These are phyloP conservation scores for Eupithecia inturbata DNA, from an alignment of 2,888 invertebrate genomes.

Conservation along the genomic window DNA sequence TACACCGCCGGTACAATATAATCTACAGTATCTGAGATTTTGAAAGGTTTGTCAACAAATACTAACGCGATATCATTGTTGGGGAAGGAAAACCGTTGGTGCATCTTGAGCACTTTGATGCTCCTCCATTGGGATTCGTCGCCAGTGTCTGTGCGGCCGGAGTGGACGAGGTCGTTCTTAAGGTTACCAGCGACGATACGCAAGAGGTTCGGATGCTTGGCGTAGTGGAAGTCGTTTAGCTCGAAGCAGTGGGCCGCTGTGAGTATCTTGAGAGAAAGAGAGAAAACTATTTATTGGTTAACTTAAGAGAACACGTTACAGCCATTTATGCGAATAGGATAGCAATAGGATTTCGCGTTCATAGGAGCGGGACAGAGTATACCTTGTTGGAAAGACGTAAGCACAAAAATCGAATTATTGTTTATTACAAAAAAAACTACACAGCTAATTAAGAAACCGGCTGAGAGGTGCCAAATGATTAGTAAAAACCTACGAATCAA, in stretches of 20 bases:
- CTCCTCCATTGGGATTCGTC: slow-evolving; percentile 49
- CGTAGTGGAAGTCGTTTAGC: slow-evolving; percentile 54
- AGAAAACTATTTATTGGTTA: not conserved
- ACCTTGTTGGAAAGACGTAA: too few relatives aligned
- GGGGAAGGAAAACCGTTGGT: slow-evolving; percentile 52
- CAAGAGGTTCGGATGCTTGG: slow-evolving; percentile 45
- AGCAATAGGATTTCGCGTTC: too few relatives aligned
- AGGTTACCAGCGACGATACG: slow-evolving; percentile 62
- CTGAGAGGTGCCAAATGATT: too few relatives aligned
- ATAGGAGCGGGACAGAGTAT: too few relatives aligned
- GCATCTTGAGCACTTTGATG: slow-evolving; percentile 43
- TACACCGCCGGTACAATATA: slow-evolving; percentile 46
- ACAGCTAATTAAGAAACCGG: too few relatives aligned
- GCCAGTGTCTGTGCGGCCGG: slow-evolving; percentile 49
- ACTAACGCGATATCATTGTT: slow-evolving; percentile 62
- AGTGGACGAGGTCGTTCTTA: slow-evolving; percentile 50
- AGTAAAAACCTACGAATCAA: too few relatives aligned
- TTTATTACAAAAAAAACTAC: too few relatives aligned
- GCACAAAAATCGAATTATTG: too few relatives aligned
- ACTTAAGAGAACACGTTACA: too few relatives aligned
- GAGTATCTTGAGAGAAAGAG: slow-evolving; percentile 33
- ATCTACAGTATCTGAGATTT: slow-evolving; percentile 49
- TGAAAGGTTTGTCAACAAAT: slow-evolving; percentile 48
- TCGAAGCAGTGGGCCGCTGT: slow-evolving; percentile 76
- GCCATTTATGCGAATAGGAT: too few relatives aligned